A percentile compares a stretch with the other conserved stretches of the same genome.
These are phyloP conservation scores for Contarinia nasturtii DNA, from an alignment of 1,140 invertebrate species.

Conservation along the genomic window DNA sequence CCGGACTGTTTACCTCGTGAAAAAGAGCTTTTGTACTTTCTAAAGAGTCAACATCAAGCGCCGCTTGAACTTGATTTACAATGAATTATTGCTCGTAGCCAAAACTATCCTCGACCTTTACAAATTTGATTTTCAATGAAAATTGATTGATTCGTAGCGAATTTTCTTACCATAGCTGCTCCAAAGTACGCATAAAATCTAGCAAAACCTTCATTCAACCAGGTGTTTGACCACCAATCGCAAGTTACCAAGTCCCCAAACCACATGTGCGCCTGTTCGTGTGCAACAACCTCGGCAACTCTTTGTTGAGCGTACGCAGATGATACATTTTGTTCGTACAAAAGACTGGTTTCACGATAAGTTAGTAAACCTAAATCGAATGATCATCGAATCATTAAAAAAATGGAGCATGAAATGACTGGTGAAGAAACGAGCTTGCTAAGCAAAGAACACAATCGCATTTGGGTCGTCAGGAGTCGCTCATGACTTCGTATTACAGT, in stretches of 20 bases:
- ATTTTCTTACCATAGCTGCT: conserved; percentile 27
- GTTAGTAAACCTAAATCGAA: no score
- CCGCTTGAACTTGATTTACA: conserved; percentile 39
- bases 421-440: background rate
- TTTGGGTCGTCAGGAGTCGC: no score
- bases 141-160: no score
- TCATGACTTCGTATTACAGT: no score
- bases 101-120: conserved; percentile 23
- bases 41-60: conserved; percentile 38
- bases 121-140: no score
- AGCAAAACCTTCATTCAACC: conserved; percentile 52
- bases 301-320: conserved; percentile 28
- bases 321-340: conserved; percentile 28
- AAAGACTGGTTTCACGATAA: conserved; percentile 35
- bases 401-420: background rate
- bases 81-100: conserved; percentile 34
- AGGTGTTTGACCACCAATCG: conserved; percentile 44
- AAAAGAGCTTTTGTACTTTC: conserved; percentile 37
- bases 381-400: background rate
- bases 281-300: conserved; percentile 34
- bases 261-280: conserved; percentile 47
- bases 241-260: conserved; percentile 44
- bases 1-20: conserved; percentile 25
- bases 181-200: conserved; percentile 44
- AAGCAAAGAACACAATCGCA: no score